Conservation (phyloP, 2,113 vertebrate genomes). For the Notothenia coriiceps region DNA sequence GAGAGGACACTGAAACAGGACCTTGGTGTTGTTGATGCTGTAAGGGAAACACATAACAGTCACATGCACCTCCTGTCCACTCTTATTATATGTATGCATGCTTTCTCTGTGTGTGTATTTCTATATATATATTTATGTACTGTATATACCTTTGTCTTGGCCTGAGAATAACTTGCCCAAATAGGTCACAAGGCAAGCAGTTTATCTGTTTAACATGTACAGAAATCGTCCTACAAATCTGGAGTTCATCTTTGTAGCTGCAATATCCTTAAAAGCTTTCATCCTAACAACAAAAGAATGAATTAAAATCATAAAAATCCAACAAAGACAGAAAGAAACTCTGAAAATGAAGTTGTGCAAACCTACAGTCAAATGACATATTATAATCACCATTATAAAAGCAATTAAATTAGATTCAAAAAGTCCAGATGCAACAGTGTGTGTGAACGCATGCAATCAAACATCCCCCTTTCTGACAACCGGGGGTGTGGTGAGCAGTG, state of each 20-base stretch:
- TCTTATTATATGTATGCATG: conserved; percentile 34
- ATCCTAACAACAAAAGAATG: conserved; percentile 33
- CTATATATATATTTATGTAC: conserved; percentile 17
- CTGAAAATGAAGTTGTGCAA: conserved; percentile 75
- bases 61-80: conserved; percentile 42
- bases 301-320: conserved; percentile 61
- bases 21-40: conserved; percentile 12
- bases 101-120: conserved; percentile 20
- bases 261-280: conserved; percentile 60
- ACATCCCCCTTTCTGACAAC: conserved; percentile 53
- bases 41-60: conserved; percentile 47
- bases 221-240: conserved; percentile 49
- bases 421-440: conserved; percentile 73
- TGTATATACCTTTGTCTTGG: conserved; percentile 52
- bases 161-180: conserved; percentile 72
- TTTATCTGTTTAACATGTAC: conserved; percentile 60
- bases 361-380: conserved; percentile 76
- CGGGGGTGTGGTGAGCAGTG: conserved; percentile 56
- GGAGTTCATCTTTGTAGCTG: conserved; percentile 60
- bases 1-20: conserved; percentile 21
- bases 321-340: conserved; percentile 58
- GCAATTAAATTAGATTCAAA: conserved; percentile 76
- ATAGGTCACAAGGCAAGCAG: conserved; percentile 77
- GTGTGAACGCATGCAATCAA: conserved; percentile 79
- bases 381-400: conserved; percentile 73